Evolutionary conservation across 1,140 invertebrate species (phyloP).

Genomic region (Scaptomyza montana): DNA sequence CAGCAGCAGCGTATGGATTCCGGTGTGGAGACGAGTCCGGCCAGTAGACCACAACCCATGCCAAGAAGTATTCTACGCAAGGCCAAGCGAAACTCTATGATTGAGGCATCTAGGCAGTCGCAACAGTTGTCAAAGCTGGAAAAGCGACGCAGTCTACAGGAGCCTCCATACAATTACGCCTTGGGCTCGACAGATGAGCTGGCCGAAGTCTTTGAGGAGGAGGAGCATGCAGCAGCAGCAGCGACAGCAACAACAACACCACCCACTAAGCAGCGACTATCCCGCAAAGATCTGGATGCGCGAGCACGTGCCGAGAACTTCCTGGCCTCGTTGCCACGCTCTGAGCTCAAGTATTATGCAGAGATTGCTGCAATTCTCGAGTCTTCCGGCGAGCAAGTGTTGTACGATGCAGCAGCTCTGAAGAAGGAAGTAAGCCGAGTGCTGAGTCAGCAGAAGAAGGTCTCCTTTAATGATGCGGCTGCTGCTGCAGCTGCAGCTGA

Average conservation of each 20-base stretch:
- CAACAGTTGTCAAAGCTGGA: conserved; percentile 85
- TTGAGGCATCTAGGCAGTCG: conserved; percentile 87
- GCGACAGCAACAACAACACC: conserved; percentile 80
- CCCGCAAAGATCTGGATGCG: conserved; percentile 84
- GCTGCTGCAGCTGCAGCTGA: conserved; percentile 49
- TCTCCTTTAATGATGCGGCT: conserved; percentile 85
- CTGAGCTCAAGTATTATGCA: conserved; percentile 83
- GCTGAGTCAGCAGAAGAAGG: conserved; percentile 87
- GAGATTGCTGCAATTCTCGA: conserved; percentile 88
- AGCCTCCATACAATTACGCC: conserved; percentile 88
- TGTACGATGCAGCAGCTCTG: conserved; percentile 88
- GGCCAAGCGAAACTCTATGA: conserved; percentile 91
- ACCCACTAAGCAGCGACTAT: conserved; percentile 84
- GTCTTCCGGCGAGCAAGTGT: conserved; percentile 87
- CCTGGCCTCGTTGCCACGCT: conserved; percentile 73
- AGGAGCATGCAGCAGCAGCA: conserved; percentile 83
- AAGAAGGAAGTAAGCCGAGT: conserved; percentile 88
- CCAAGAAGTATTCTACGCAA: conserved; percentile 83
- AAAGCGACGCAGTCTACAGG: conserved; percentile 89
- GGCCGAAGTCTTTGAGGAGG: conserved; percentile 87
- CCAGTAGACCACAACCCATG: conserved; percentile 85
- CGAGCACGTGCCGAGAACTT: conserved; percentile 77
- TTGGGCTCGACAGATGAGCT: conserved; percentile 84
- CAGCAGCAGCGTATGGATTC: conserved; percentile 84
- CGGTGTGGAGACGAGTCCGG: conserved; percentile 68